Percentiles rank a stretch among this genome's conserved stretches.
Evolutionary conservation across 2,888 invertebrate species (phyloP).

Genomic region (Dicyrtoma fusca): DNA sequence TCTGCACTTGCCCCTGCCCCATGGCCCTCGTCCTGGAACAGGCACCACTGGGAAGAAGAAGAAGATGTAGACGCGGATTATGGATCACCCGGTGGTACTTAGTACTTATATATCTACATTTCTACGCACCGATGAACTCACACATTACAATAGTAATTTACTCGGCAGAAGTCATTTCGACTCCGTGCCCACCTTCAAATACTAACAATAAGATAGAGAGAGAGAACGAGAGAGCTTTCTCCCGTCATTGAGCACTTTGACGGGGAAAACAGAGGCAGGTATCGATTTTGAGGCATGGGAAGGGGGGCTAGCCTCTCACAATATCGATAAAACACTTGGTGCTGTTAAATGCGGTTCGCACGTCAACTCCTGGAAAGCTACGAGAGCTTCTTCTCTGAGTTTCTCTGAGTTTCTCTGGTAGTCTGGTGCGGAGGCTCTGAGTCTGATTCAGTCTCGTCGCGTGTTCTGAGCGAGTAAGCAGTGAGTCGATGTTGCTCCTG

Average conservation of each 20-base stretch:
- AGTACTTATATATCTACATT: no score
- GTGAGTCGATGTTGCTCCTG: slow-evolving; percentile 24
- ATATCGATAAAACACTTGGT: slow-evolving; percentile 40
- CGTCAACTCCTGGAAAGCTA: slow-evolving; percentile 33
- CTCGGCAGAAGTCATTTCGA: slow-evolving; percentile 1
- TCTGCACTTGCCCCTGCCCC: no score
- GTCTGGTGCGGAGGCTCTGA: no score
- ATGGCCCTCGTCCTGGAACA: no score
- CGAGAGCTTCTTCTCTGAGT: slow-evolving; percentile 18
- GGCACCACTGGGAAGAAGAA: no score
- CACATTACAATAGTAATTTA: neutral
- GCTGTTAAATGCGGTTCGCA: slow-evolving; percentile 35
- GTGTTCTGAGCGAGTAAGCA: slow-evolving; percentile 34
- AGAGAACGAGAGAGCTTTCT: neutral
- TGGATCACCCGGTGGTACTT: no score
- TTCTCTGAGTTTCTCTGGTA: no score
- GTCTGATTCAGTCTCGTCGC: slow-evolving; percentile 29
- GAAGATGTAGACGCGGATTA: no score
- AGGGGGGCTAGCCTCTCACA: slow-evolving; percentile 33
- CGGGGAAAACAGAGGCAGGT: neutral
- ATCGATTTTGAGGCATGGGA: slow-evolving; percentile 19
- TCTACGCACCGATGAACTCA: no score
- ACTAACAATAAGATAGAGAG: neutral
- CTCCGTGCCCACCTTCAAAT: slow-evolving; percentile 7
- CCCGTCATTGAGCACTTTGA: neutral